Conservation (phyloP, 2,888 invertebrate species). For the Drosophila peninsularis region DNA sequence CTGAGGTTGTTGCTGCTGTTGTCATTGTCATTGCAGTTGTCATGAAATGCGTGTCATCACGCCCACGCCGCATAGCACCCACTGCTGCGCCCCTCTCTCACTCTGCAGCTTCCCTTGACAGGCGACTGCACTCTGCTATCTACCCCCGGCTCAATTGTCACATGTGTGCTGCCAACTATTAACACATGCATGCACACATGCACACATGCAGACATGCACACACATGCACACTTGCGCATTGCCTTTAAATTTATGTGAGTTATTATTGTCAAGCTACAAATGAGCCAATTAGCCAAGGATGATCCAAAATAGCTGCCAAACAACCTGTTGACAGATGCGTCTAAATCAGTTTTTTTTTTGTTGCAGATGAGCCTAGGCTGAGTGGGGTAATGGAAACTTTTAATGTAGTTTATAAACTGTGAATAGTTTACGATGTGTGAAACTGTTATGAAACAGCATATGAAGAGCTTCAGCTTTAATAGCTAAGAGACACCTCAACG, state of each 20-base stretch:
- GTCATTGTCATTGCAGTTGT: constrained; percentile 66
- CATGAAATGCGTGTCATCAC: constrained; percentile 68
- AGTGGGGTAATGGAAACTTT: neutral
- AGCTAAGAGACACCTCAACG: too few relatives aligned
- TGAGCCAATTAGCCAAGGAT: constrained; percentile 29
- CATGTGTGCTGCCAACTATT: constrained; percentile 37
- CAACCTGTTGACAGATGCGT: constrained; percentile 36
- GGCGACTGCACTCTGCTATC: constrained; percentile 13
- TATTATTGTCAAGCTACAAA: constrained; percentile 23
- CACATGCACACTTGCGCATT: constrained; percentile 13
- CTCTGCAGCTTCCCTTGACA: neutral
- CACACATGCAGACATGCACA: neutral
- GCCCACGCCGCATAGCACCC: constrained; percentile 33
- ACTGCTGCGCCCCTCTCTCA: neutral
- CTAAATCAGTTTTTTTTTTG: neutral
- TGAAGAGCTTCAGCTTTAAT: too few relatives aligned
- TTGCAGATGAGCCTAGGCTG: neutral
- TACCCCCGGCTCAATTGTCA: constrained; percentile 39
- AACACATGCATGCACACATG: constrained; percentile 37
- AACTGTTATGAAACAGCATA: neutral
- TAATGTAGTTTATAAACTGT: neutral
- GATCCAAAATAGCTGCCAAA: neutral
- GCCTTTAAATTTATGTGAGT: constrained; percentile 33
- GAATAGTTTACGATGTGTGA: neutral
- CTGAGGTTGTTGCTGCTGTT: constrained; percentile 18